These are phyloP conservation scores for Hydrocynus forskahlii DNA, from an alignment of 2,797 vertebrate species.

Conservation along the genomic window DNA sequence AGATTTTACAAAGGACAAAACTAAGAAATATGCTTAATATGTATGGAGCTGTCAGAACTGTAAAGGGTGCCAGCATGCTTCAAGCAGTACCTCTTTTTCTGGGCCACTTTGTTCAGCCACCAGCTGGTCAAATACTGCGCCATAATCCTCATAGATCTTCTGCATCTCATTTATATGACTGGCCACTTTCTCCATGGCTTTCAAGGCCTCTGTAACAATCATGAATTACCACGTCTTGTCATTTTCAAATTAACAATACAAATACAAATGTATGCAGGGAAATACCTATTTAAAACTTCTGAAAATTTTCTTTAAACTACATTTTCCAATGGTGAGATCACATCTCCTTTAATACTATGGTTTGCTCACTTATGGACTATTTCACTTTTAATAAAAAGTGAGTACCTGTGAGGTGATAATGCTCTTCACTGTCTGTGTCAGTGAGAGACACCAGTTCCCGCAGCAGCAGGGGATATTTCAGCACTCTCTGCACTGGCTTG, in stretches of 20 bases:
- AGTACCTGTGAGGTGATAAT: constrained; percentile 93
- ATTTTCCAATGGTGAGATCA: not conserved
- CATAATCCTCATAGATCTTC: constrained; percentile 98
- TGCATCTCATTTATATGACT: constrained; percentile 99
- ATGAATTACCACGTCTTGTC: not conserved
- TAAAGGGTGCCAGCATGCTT: not conserved
- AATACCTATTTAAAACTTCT: not conserved
- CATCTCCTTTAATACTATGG: not conserved
- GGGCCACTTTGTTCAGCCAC: constrained; percentile 91
- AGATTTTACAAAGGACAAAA: not conserved
- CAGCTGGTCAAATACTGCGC: constrained; percentile 94
- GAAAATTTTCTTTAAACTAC: not conserved
- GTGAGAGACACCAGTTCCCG: constrained; percentile 95
- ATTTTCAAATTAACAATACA: not conserved
- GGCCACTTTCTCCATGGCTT: constrained; percentile 98
- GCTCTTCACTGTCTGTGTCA: constrained; percentile 92
- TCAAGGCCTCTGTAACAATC: constrained; percentile 85
- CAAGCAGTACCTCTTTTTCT: constrained; percentile 86
- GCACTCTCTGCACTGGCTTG: constrained; percentile 96
- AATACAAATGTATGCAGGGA: not conserved
- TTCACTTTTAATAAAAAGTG: not conserved
- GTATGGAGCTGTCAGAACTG: not conserved
- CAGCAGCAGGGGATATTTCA: constrained; percentile 96
- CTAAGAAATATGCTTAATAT: not conserved
- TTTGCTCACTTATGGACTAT: not conserved